These are phyloP conservation scores for Parazoanthus swiftii DNA, from an alignment of 92 coral and sea anemone genomes.

Conservation along the genomic window DNA sequence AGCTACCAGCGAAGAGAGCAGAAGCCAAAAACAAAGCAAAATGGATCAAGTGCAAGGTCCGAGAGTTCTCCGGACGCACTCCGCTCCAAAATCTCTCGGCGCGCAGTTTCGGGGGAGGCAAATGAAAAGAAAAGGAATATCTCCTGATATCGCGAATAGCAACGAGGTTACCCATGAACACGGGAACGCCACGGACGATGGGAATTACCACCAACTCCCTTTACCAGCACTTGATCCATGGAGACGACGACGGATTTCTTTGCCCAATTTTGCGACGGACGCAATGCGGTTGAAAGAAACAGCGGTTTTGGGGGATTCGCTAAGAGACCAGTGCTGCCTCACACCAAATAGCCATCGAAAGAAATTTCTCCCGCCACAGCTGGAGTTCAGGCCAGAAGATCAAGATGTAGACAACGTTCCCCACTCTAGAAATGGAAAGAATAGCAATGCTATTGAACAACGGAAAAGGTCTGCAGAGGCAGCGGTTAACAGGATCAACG, in stretches of 20 bases:
- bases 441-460: neutral
- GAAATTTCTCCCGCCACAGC: neutral
- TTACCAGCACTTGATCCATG: neutral
- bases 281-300: slow-evolving; percentile 14
- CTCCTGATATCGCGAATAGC: too few relatives aligned
- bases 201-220: neutral
- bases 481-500: neutral
- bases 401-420: neutral
- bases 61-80: slow-evolving; percentile 65
- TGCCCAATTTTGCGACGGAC: slow-evolving; percentile 37
- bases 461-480: neutral
- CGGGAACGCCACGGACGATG: neutral
- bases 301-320: neutral
- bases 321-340: neutral
- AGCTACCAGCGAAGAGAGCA: slow-evolving; percentile 21
- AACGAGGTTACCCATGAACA: neutral
- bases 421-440: neutral
- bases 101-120: slow-evolving; percentile 30
- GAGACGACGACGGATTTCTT: slow-evolving; percentile 16
- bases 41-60: slow-evolving; percentile 3
- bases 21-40: slow-evolving; percentile 1
- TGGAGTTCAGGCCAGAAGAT: neutral
- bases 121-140: neutral
- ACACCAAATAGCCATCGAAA: slow-evolving; percentile 13
- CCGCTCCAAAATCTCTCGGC: slow-evolving; percentile 80